phyloP scores from a whole-genome alignment of 1,140 invertebrate genomes.

The Diabrotica undecimpunctata region DNA sequence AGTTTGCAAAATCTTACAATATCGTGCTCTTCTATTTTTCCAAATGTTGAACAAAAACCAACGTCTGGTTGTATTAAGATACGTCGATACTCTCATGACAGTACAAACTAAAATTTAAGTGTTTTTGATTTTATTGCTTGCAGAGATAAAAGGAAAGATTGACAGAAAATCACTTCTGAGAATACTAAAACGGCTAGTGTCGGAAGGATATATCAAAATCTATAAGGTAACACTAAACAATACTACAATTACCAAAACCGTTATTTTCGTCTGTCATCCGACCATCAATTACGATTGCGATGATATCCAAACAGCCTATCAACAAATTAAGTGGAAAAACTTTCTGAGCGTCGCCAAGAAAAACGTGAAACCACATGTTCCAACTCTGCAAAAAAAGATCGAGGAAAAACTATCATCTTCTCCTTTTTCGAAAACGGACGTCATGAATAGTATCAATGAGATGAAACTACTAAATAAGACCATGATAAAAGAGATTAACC shows the following conservation, averaged over 20 bases:
- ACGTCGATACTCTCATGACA: too few species aligned
- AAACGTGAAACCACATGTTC: not conserved
- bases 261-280: constrained; percentile 59
- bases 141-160: constrained; percentile 51
- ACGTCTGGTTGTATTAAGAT: too few species aligned
- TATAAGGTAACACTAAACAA: constrained; percentile 55
- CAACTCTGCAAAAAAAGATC: constrained; percentile 4
- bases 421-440: constrained; percentile 25
- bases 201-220: constrained; percentile 58
- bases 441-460: constrained; percentile 30
- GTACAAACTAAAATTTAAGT: too few species aligned
- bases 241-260: constrained; percentile 48
- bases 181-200: constrained; percentile 54
- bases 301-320: constrained; percentile 56
- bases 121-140: constrained; percentile 41
- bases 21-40: too few species aligned
- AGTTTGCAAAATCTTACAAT: too few species aligned
- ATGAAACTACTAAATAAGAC: constrained; percentile 26
- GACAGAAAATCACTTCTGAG: constrained; percentile 61
- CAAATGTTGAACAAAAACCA: too few species aligned
- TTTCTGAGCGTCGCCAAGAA: constrained; percentile 36
- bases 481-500: not conserved
- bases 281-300: constrained; percentile 52
- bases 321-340: constrained; percentile 54
- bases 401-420: constrained; percentile 11